Conservation (phyloP, 2,888 invertebrate species). For the Sympetrum striolatum region DNA sequence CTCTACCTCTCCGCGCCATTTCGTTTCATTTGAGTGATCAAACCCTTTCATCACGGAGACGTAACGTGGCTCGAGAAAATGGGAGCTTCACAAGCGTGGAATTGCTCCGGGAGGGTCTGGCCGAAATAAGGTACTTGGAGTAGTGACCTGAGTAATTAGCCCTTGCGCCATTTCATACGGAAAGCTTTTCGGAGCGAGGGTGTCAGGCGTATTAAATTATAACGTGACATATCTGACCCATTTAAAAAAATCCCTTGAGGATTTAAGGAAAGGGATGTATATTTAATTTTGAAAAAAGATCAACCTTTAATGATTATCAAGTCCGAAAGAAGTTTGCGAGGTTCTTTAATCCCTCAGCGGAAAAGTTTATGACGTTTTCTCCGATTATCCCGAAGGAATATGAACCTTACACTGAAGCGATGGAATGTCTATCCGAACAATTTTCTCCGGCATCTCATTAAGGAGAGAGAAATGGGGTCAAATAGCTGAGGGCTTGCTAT, state of each 20-base stretch:
- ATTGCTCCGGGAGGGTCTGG: neutral
- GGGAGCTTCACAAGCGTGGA: neutral
- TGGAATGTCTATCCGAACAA: neutral
- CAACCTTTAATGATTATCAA: neutral
- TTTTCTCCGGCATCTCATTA: neutral
- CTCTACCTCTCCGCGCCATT: neutral
- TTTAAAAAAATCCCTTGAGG: neutral
- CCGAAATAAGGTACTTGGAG: neutral
- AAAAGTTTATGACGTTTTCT: neutral
- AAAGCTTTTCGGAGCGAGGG: neutral
- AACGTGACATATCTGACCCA: neutral
- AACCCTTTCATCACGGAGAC: neutral
- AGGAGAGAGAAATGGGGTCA: neutral
- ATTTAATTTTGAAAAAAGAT: neutral
- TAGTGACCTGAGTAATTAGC: neutral
- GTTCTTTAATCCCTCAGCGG: neutral
- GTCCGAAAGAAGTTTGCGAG: neutral
- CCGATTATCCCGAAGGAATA: neutral
- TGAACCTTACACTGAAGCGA: neutral
- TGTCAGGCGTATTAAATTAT: neutral
- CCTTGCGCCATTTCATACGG: neutral
- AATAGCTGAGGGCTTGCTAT: neutral
- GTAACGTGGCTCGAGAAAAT: neutral
- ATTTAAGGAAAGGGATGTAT: neutral
- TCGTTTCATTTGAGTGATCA: neutral